Conservation (phyloP, 2,797 vertebrate genomes). For the Poecilia picta region DNA sequence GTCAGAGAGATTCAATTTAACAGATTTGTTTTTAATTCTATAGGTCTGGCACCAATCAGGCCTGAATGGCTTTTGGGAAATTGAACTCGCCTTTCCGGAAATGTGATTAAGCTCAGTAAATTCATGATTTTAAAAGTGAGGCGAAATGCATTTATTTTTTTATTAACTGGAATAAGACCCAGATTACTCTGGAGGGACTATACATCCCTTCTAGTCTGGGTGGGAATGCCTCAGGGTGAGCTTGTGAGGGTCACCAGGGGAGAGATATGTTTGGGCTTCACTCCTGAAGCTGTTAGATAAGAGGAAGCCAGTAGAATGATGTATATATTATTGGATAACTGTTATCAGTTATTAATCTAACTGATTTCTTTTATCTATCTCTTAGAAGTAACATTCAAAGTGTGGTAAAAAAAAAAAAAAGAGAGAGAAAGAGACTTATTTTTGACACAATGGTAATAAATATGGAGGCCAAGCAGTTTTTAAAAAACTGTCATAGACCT, state of each 20-base stretch:
- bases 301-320: not conserved
- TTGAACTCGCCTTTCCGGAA: not conserved
- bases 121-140: not conserved
- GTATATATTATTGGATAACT: not conserved
- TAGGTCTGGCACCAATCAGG: not conserved
- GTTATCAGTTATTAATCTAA: too few species aligned
- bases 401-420: not conserved
- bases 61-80: not conserved
- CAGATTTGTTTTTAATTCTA: not conserved
- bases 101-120: not conserved
- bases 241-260: not conserved
- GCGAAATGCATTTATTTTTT: not conserved
- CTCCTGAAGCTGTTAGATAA: not conserved
- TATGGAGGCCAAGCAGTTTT: not conserved
- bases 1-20: not conserved
- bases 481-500: not conserved
- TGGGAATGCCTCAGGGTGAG: not conserved
- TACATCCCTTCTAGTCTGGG: not conserved
- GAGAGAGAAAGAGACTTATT: too few species aligned
- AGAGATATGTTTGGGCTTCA: not conserved
- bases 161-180: not conserved
- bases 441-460: not conserved
- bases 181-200: not conserved
- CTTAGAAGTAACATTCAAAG: not conserved
- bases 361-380: not conserved